Conservation (phyloP, 2,113 vertebrate species). For the Circaetus cinerascens region DNA sequence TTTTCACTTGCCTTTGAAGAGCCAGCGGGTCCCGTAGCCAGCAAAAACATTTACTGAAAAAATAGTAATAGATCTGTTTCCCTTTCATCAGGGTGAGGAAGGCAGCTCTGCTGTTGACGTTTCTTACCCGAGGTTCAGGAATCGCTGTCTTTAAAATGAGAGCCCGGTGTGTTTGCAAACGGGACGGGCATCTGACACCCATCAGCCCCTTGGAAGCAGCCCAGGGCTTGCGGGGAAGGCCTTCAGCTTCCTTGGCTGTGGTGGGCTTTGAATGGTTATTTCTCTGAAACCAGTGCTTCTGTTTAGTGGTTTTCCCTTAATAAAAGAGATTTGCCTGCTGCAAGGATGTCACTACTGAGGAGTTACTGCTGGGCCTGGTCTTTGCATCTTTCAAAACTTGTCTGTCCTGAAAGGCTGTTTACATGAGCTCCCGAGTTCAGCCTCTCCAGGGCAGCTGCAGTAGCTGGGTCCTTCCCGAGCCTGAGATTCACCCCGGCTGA, state of each 20-base stretch:
- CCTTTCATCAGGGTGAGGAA: slow-evolving; percentile 25
- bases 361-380: neutral
- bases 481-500: neutral
- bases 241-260: neutral
- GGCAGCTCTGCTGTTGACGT: neutral
- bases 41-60: slow-evolving; percentile 58
- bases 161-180: neutral
- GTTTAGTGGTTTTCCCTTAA: slow-evolving; percentile 31
- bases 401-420: neutral
- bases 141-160: neutral
- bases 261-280: neutral
- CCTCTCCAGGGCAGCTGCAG: neutral
- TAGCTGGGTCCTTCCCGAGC: neutral
- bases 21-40: neutral
- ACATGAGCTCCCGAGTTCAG: neutral
- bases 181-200: neutral
- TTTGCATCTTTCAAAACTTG: neutral
- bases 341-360: neutral
- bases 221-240: neutral
- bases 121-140: neutral
- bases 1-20: slow-evolving; percentile 36
- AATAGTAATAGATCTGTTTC: slow-evolving; percentile 42
- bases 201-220: neutral
- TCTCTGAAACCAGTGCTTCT: neutral
- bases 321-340: slow-evolving; percentile 1